phyloP scores from a whole-genome alignment of 2,888 invertebrate species.

The Cancer borealis region DNA sequence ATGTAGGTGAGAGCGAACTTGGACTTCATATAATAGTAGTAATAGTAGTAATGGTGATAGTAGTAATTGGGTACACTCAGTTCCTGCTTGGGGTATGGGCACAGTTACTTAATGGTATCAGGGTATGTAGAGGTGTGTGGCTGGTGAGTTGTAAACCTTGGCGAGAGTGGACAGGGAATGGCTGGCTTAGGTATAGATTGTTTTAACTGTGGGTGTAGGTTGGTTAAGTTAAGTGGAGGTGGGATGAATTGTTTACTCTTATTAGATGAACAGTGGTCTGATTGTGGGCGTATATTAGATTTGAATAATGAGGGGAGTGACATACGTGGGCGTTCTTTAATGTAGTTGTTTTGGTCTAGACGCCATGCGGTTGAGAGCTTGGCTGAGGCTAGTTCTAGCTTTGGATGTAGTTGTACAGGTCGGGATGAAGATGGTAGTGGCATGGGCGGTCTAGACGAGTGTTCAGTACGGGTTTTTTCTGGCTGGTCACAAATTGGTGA shows the following conservation, averaged over 20 bases:
- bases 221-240: neutral
- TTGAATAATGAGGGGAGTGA: neutral
- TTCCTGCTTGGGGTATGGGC: no score
- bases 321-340: neutral
- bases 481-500: neutral
- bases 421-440: neutral
- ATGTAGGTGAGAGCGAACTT: no score
- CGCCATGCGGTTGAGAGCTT: neutral
- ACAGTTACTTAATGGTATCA: neutral
- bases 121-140: neutral
- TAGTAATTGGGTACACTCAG: no score
- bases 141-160: neutral
- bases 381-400: neutral
- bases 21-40: no score
- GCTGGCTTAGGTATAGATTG: neutral
- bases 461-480: neutral
- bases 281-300: neutral
- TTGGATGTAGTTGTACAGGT: no score
- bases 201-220: neutral
- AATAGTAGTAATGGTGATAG: no score
- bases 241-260: neutral
- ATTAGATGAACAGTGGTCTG: neutral
- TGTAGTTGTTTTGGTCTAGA: neutral
- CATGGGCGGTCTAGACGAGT: neutral
- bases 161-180: neutral